Conservation (phyloP, 2,888 invertebrate genomes). For the Melanchra persicariae region DNA sequence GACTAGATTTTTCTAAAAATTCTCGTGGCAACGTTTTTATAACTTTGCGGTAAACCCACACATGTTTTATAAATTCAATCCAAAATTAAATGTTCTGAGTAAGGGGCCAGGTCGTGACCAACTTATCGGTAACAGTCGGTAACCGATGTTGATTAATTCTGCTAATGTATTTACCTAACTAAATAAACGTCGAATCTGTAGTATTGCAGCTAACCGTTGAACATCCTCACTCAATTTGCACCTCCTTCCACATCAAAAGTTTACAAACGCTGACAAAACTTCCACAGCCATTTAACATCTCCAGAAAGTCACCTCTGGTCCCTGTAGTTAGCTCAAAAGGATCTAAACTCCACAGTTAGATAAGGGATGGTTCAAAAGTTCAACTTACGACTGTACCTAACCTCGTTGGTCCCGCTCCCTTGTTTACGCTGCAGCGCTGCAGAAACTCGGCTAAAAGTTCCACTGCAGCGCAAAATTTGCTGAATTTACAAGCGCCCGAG, state of each 20-base stretch:
- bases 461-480: conserved; percentile 52
- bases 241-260: background rate
- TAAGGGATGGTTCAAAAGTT: conserved; percentile 20
- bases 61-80: background rate
- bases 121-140: no score
- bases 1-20: conserved; percentile 6
- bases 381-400: conserved; percentile 36
- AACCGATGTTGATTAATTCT: no score
- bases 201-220: background rate
- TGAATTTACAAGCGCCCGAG: conserved; percentile 58
- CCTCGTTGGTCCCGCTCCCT: conserved; percentile 38
- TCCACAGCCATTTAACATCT: conserved; percentile 10
- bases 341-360: conserved; percentile 37
- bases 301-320: conserved; percentile 27
- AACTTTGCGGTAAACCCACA: background rate
- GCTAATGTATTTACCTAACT: no score
- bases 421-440: conserved; percentile 56
- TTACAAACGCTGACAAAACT: conserved; percentile 16
- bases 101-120: background rate
- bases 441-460: conserved; percentile 57
- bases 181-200: background rate
- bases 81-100: no score
- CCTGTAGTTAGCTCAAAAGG: conserved; percentile 33
- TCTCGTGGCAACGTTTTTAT: background rate
- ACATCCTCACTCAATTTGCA: background rate